Conservation (phyloP, 2,888 invertebrate species). For the Leptinotarsa tumamoca region DNA sequence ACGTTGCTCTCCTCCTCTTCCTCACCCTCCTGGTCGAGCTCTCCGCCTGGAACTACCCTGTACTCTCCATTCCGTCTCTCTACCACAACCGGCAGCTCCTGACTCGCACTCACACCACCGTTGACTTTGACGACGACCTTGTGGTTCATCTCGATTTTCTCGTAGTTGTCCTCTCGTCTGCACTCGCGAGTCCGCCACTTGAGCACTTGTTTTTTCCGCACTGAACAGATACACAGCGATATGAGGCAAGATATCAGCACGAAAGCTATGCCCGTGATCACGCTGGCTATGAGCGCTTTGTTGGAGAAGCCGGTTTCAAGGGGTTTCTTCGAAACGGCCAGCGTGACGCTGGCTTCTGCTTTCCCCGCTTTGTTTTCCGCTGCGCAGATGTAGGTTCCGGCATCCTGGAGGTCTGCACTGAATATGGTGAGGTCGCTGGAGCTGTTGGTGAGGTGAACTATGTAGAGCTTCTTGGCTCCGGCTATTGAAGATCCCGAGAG, state of each 20-base stretch:
- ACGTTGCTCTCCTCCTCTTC: conserved; percentile 71
- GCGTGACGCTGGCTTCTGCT: conserved; percentile 79
- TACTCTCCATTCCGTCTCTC: conserved; percentile 76
- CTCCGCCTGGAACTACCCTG: conserved; percentile 74
- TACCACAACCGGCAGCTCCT: conserved; percentile 62
- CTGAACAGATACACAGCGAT: conserved; percentile 73
- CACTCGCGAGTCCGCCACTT: conserved; percentile 67
- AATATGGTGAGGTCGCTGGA: conserved; percentile 81
- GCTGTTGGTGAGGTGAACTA: conserved; percentile 75
- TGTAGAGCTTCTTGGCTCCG: conserved; percentile 73
- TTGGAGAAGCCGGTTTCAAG: conserved; percentile 72
- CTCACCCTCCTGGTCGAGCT: conserved; percentile 73
- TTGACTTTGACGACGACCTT: conserved; percentile 63
- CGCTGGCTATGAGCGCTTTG: conserved; percentile 75
- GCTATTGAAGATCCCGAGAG: conserved; percentile 62
- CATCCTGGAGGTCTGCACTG: conserved; percentile 79
- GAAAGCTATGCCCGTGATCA: conserved; percentile 75
- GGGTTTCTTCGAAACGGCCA: conserved; percentile 77
- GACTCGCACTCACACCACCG: conserved; percentile 49
- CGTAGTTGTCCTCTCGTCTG: conserved; percentile 74
- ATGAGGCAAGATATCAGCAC: conserved; percentile 76
- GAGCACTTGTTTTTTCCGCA: conserved; percentile 74
- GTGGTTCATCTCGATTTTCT: conserved; percentile 82
- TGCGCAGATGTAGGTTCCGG: conserved; percentile 81
- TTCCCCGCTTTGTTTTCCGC: conserved; percentile 86